Percentiles rank a stretch among this genome's conserved stretches.
Conservation (phyloP, 1,140 invertebrate genomes). For the Heliconius hewitsoni region DNA sequence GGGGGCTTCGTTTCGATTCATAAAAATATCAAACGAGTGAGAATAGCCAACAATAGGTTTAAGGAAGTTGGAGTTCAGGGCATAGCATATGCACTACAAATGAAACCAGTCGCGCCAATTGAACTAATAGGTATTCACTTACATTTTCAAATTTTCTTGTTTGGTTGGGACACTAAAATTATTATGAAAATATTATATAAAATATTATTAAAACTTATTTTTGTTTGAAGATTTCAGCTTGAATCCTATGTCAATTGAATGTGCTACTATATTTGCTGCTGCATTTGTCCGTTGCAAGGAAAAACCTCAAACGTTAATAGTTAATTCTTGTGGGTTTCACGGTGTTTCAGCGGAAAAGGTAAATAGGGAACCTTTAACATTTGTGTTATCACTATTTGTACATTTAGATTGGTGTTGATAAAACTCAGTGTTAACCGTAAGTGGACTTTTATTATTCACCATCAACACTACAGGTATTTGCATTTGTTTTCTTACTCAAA, state of each 20-base stretch:
- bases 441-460: too few relatives aligned
- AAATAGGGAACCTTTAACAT: background rate
- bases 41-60: constrained; percentile 74
- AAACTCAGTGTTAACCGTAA: too few relatives aligned
- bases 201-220: background rate
- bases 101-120: constrained; percentile 73
- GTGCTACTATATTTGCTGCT: constrained; percentile 73
- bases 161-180: background rate
- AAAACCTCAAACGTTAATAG: constrained; percentile 73
- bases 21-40: constrained; percentile 64
- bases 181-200: too few relatives aligned
- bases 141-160: background rate
- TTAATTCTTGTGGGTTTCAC: constrained; percentile 71
- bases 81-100: constrained; percentile 73
- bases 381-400: too few relatives aligned
- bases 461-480: background rate
- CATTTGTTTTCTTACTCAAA: background rate
- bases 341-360: constrained; percentile 73
- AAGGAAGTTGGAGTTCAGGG: constrained; percentile 71
- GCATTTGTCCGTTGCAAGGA: constrained; percentile 75
- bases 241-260: constrained; percentile 71
- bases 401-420: too few relatives aligned
- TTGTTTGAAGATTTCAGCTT: constrained; percentile 67
- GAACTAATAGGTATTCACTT: constrained; percentile 63
- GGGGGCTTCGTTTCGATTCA: constrained; percentile 72